These are phyloP conservation scores for Craterocephalus amniculus DNA, from an alignment of 2,797 vertebrate species.

Conservation along the genomic window DNA sequence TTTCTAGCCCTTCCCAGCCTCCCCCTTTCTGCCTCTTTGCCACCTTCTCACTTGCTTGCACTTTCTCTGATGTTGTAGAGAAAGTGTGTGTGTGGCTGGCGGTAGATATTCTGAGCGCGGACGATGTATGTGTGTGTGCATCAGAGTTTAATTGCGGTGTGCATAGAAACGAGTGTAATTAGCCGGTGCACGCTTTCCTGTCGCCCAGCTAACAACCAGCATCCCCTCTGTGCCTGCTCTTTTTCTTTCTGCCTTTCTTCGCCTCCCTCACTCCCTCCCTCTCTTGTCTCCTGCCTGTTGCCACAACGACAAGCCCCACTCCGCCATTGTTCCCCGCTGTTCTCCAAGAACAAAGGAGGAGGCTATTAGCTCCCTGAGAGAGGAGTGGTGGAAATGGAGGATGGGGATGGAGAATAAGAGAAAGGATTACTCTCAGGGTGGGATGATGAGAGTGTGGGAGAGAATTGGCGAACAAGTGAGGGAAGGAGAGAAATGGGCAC, in stretches of 20 bases:
- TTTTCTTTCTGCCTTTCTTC: constrained; percentile 71
- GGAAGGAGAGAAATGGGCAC: constrained; percentile 36
- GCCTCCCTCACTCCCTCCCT: constrained; percentile 66
- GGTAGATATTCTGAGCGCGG: constrained; percentile 71
- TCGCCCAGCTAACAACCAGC: constrained; percentile 80
- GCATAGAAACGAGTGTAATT: constrained; percentile 84
- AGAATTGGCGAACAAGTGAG: constrained; percentile 52
- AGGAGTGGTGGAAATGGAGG: constrained; percentile 76
- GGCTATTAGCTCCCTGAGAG: constrained; percentile 81
- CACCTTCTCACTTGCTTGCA: constrained; percentile 59
- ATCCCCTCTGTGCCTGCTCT: constrained; percentile 76
- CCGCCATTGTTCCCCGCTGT: constrained; percentile 80
- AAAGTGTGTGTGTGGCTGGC: constrained; percentile 41
- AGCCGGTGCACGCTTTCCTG: constrained; percentile 77
- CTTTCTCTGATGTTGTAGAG: constrained; percentile 68
- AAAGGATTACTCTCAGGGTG: constrained; percentile 70
- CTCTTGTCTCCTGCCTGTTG: constrained; percentile 78
- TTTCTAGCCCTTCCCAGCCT: constrained; percentile 32
- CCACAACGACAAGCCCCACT: constrained; percentile 79
- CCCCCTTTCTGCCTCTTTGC: constrained; percentile 42
- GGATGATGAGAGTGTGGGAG: constrained; percentile 62
- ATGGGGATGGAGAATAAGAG: constrained; percentile 59
- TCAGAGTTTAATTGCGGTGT: constrained; percentile 81
- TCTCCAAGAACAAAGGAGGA: constrained; percentile 84
- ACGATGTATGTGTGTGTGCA: constrained; percentile 67